These are phyloP conservation scores for Campoletis sonorensis DNA, from an alignment of 1,140 invertebrate genomes.

Conservation along the genomic window DNA sequence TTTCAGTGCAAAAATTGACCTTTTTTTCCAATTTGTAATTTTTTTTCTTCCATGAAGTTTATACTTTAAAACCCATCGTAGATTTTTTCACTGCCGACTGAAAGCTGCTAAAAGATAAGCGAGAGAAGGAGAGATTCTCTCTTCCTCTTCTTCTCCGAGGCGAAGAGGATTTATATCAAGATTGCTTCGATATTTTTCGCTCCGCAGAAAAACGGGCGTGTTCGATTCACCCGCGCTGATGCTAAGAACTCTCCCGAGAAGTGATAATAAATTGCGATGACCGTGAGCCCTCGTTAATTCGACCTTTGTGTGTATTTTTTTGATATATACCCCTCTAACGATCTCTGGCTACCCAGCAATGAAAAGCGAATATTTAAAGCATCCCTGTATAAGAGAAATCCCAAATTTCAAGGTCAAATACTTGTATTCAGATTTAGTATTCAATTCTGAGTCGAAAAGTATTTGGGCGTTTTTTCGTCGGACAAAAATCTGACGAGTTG, in stretches of 20 bases:
- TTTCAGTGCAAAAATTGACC: not conserved
- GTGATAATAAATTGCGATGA: slow-evolving; percentile 48
- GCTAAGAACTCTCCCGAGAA: slow-evolving; percentile 9
- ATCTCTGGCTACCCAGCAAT: not conserved
- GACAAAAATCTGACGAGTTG: too few relatives aligned
- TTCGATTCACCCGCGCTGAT: not conserved
- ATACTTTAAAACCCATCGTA: not conserved
- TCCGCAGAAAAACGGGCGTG: slow-evolving; percentile 2
- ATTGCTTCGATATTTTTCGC: slow-evolving; percentile 38
- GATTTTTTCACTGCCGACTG: not conserved
- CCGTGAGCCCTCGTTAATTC: slow-evolving; percentile 47
- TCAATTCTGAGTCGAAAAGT: too few relatives aligned
- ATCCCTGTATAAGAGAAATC: not conserved
- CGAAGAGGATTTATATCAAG: slow-evolving; percentile 41
- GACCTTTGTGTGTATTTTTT: slow-evolving; percentile 10
- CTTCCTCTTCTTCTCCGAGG: slow-evolving; percentile 4
- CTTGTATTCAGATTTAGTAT: too few relatives aligned
- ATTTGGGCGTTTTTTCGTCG: too few relatives aligned
- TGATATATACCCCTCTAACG: too few relatives aligned
- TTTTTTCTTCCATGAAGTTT: slow-evolving; percentile 3
- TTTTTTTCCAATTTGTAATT: not conserved
- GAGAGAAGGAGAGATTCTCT: not conserved
- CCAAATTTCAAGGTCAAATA: too few relatives aligned
- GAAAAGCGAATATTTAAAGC: slow-evolving; percentile 27
- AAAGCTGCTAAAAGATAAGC: slow-evolving; percentile 16